Evolutionary conservation across 2,797 vertebrate genomes (phyloP), one percentile per base, ranked within the genome.

Genomic region (Toxotes lorentzi): DNA sequence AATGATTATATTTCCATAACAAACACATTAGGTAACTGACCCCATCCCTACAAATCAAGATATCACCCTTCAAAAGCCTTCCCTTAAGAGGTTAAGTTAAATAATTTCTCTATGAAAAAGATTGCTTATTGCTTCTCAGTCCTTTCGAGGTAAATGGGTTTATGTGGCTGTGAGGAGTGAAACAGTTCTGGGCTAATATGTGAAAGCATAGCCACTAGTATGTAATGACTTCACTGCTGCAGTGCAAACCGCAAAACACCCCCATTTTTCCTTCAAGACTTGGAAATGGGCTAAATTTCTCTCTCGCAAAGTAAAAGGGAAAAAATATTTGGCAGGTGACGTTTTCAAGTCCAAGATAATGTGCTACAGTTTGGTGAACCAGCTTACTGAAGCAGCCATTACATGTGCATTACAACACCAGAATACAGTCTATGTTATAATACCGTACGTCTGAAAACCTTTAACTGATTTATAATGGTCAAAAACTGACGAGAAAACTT

Each of bases 211-310:
- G 74, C 50, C 48, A 19, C 70, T 21, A 78, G 56, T 70, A 73
- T 75, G 70, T 27, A 32, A 76, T 86, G 73, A 82, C 64, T 82
- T 85, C 75, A 76, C 50, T 43, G 21, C 48, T 73, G 62, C 41
- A 58, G 76, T 38, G 47, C 60, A 81, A 79, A 82, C 79, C 81
- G 58, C 79, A 77, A 73, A 82, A 85, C 67, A 81, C 72, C 32
- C 74, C 19, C n/a, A 41, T 48, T 57, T 81, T 86, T 48, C 60
- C 68, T 35, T 70, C 19, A 62, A 53, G 48, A 73, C 50, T 61
- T 62, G 32, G 68, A 81, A 56, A 30, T 38, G 50, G 45, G 38
- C 43, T 64, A 34, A 59, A 75, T 54, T 47, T 75, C 21, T 73
- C 65, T 56, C 40, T 30, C n/a, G 19, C 7, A 68, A 63, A 73